phyloP scores from a whole-genome alignment of 1,140 invertebrate species.

The Himalopsyche phryganea region DNA sequence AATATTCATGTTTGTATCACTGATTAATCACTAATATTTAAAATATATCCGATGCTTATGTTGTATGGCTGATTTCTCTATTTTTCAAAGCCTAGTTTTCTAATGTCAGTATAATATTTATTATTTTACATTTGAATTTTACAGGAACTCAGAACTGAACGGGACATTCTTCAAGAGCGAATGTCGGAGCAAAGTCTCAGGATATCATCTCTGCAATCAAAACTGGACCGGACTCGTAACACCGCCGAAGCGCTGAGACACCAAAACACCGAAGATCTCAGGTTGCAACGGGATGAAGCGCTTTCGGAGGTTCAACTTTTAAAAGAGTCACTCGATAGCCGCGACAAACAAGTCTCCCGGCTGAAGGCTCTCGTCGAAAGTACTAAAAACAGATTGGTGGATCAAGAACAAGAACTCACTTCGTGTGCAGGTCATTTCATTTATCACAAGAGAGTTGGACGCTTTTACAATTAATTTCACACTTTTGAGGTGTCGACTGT shows the following conservation, averaged over 20 bases:
- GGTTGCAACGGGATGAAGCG: slow-evolving; percentile 65
- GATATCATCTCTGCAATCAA: slow-evolving; percentile 72
- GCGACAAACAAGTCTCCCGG: slow-evolving; percentile 57
- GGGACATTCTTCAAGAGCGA: slow-evolving; percentile 73
- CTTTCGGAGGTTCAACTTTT: slow-evolving; percentile 54
- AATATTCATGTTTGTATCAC: too few relatives aligned
- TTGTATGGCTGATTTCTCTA: too few relatives aligned
- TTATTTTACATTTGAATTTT: too few relatives aligned
- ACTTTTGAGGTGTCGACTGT: too few relatives aligned
- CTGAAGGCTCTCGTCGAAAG: slow-evolving; percentile 45
- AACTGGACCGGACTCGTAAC: slow-evolving; percentile 72
- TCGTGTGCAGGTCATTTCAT: slow-evolving; percentile 38
- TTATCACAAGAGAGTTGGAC: too few relatives aligned
- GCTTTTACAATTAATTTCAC: too few relatives aligned
- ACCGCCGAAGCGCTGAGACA: slow-evolving; percentile 67
- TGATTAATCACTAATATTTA: background rate
- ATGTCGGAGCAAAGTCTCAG: slow-evolving; percentile 75
- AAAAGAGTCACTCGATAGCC: slow-evolving; percentile 55
- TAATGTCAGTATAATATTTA: too few relatives aligned
- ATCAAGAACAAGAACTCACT: slow-evolving; percentile 56
- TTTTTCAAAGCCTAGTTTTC: too few relatives aligned
- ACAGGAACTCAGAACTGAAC: slow-evolving; percentile 78
- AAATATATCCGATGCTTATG: too few relatives aligned
- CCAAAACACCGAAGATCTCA: slow-evolving; percentile 62
- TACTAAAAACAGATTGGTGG: slow-evolving; percentile 45